These are phyloP conservation scores for Notarius quadriscutis DNA, from an alignment of 2,113 vertebrate genomes.

Conservation along the genomic window DNA sequence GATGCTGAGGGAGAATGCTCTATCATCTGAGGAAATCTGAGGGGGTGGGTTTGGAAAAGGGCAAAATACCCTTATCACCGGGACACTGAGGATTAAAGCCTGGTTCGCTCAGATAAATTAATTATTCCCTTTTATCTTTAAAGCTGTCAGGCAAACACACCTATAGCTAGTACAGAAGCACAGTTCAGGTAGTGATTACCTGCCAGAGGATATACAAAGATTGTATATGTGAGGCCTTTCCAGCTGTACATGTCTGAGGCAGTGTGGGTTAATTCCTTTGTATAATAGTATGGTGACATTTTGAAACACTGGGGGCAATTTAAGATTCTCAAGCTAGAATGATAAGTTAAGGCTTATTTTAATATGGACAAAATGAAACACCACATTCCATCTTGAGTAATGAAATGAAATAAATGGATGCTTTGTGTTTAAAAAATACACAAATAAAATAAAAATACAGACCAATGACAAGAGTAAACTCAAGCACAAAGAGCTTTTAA, in stretches of 20 bases:
- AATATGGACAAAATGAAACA: not conserved
- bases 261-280: not conserved
- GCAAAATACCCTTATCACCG: constrained; percentile 70
- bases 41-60: constrained; percentile 21
- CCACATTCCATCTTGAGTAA: not conserved
- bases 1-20: constrained; percentile 49
- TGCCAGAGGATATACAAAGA: constrained; percentile 46
- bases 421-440: not conserved
- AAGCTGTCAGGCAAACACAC: constrained; percentile 65
- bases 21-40: constrained; percentile 58
- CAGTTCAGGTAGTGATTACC: constrained; percentile 42
- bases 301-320: not conserved
- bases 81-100: constrained; percentile 76
- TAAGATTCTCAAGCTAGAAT: not conserved
- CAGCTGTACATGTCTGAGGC: not conserved
- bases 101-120: constrained; percentile 74
- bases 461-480: constrained; percentile 10
- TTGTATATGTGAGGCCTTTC: constrained; percentile 15
- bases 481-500: constrained; percentile 30
- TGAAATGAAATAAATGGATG: not conserved
- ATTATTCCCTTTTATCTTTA: constrained; percentile 77
- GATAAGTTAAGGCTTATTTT: not conserved
- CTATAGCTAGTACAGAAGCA: constrained; percentile 59
- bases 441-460: constrained; percentile 13
- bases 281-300: not conserved